Evolutionary conservation across 2,888 invertebrate genomes (phyloP).

Genomic region (Melipona beecheii): DNA sequence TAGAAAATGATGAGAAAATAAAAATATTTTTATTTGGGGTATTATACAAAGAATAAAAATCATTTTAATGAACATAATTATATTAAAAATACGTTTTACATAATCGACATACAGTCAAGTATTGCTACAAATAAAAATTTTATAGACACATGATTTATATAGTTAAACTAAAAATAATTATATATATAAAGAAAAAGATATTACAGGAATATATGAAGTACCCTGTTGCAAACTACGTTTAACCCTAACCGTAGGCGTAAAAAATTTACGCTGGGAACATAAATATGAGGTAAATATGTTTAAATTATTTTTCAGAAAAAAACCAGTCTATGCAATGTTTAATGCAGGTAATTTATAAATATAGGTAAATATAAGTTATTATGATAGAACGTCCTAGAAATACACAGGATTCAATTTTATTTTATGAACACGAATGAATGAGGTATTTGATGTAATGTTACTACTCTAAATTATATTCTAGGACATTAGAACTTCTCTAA

Average conservation of each 20-base stretch:
- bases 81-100: constrained; percentile 41
- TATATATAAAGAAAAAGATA: constrained; percentile 8
- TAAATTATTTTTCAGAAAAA: constrained; percentile 46
- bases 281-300: constrained; percentile 63
- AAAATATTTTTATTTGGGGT: constrained; percentile 12
- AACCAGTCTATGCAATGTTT: constrained; percentile 45
- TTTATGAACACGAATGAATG: constrained; percentile 67
- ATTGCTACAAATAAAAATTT: constrained; percentile 29
- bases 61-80: constrained; percentile 27
- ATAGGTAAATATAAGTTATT: constrained; percentile 66
- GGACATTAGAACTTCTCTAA: constrained; percentile 66
- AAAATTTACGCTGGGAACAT: constrained; percentile 49
- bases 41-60: background rate
- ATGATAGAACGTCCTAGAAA: constrained; percentile 64
- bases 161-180: constrained; percentile 18
- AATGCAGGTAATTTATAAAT: constrained; percentile 59
- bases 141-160: background rate
- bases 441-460: constrained; percentile 63
- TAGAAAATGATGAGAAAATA: background rate
- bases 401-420: constrained; percentile 63
- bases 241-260: constrained; percentile 43
- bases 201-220: constrained; percentile 49
- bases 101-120: constrained; percentile 3
- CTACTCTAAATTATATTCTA: constrained; percentile 61
- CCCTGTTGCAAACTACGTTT: constrained; percentile 59